Evolutionary conservation across 1,140 invertebrate species (phyloP).

Genomic region (Ectropis grisescens): DNA sequence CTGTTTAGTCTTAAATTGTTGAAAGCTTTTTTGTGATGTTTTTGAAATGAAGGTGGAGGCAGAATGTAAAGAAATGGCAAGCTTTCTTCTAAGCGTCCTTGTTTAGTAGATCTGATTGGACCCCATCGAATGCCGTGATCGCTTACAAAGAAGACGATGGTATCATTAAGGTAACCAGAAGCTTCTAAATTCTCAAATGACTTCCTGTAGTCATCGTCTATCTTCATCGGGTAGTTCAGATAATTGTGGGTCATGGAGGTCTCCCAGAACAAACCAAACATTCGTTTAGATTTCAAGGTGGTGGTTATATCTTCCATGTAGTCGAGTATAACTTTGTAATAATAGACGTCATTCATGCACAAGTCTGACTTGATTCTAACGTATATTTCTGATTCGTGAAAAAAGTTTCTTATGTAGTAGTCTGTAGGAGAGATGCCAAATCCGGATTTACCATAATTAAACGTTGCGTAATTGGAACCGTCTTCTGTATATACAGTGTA

Average conservation of each 20-base stretch:
- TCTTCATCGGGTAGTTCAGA: conserved; percentile 74
- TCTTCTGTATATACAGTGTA: conserved; percentile 81
- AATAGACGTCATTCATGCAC: conserved; percentile 69
- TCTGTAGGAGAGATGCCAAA: conserved; percentile 83
- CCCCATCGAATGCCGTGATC: conserved; percentile 93
- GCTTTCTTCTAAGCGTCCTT: conserved; percentile 87
- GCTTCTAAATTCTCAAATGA: conserved; percentile 70
- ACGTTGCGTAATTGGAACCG: conserved; percentile 79
- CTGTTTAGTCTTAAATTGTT: conserved; percentile 77
- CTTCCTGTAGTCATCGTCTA: conserved; percentile 70
- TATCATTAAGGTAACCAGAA: conserved; percentile 71
- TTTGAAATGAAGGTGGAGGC: conserved; percentile 78
- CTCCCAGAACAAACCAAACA: conserved; percentile 82
- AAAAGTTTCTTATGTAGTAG: conserved; percentile 84
- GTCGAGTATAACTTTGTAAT: conserved; percentile 65
- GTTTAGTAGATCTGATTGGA: conserved; percentile 72
- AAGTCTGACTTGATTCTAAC: conserved; percentile 67
- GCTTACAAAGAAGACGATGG: conserved; percentile 82
- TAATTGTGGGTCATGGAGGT: conserved; percentile 79
- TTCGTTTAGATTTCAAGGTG: conserved; percentile 50
- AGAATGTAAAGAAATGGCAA: conserved; percentile 84
- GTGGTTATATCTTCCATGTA: conserved; percentile 70
- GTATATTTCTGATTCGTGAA: conserved; percentile 56
- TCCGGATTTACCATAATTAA: conserved; percentile 80
- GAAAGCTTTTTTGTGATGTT: conserved; percentile 72